Evolutionary conservation across 1,140 invertebrate species (phyloP), one percentile per base, ranked within the genome.

Genomic region (Drosophila guanche): DNA sequence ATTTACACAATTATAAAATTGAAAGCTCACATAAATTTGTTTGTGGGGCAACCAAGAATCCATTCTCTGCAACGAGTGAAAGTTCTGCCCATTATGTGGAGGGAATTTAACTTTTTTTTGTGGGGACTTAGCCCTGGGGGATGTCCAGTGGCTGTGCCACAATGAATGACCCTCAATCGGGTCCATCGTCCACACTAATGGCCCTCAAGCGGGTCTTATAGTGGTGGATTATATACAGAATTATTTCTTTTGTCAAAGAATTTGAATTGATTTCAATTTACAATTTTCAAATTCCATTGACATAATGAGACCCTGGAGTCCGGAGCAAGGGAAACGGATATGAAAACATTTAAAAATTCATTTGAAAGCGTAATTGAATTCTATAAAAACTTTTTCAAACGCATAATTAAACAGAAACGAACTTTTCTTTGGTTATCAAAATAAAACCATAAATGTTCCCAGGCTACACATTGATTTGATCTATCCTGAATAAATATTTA

Each of bases 1-100:
- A 86, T 86, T 86, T 86, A 88, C 45, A 71, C 70, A 86, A 86
- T 88, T 75, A 52, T 55, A 77, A 66, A 85, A 85, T 76, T 79
- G 72, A 85, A 86, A 80, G 81, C 74, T 62, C 75, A 83, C 75
- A 79, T 86, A 86, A 85, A 85, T 86, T 78, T 66, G 40, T 52
- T 27, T 48, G 47, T 10, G 37, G 66, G 53, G 60, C 50, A n/a
- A 41, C 27, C 27, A 50, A 12, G 33, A 37, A 37, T 10, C 14
- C 62, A 46, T 54, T 54, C 48, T 45, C 40, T 20, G 20, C 20
- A 50, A 20, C 37, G 16, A 61, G 65, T 68, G 65, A 68, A 68
- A 68, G 65, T 68, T 68, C 65, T 68, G 37, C 3, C 14, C 23
- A 37, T 42, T 29, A 50, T 41, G 37, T 8, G 16, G 4, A 1